Percentiles rank a stretch among this genome's conserved stretches.
Conservation (phyloP, 92 coral and sea anemone genomes). For the Zoanthus sansibaricus region DNA sequence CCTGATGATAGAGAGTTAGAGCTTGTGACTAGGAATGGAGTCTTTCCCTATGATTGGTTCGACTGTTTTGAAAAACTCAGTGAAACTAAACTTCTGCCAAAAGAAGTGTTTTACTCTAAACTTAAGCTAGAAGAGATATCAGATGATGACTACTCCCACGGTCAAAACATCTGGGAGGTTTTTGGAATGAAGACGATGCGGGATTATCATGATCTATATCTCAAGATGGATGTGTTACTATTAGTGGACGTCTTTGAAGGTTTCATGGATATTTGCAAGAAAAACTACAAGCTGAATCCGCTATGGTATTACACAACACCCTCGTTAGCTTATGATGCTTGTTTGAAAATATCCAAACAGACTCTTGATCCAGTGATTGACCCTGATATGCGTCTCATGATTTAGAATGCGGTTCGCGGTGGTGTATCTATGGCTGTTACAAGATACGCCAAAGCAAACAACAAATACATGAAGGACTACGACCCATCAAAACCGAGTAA, state of each 20-base stretch:
- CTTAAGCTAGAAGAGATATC: background rate
- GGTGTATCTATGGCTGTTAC: background rate
- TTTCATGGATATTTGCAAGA: background rate
- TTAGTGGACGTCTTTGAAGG: background rate
- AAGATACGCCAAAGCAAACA: background rate
- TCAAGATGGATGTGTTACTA: background rate
- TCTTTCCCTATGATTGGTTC: background rate
- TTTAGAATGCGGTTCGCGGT: background rate
- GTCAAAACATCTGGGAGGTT: background rate
- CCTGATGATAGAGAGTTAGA: too few relatives aligned
- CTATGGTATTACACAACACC: background rate
- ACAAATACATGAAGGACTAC: background rate
- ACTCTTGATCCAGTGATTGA: background rate
- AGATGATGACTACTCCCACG: background rate
- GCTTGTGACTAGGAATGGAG: background rate
- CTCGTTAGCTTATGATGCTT: background rate
- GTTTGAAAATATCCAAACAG: background rate
- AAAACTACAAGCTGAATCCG: background rate
- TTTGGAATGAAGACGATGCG: background rate
- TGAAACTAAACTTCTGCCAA: background rate
- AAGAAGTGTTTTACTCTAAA: background rate
- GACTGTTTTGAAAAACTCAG: background rate
- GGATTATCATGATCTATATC: background rate
- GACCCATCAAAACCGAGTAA: background rate
- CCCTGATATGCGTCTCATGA: background rate